Conservation (phyloP, 2,888 invertebrate species). For the Pachycephus smyrnensis region DNA sequence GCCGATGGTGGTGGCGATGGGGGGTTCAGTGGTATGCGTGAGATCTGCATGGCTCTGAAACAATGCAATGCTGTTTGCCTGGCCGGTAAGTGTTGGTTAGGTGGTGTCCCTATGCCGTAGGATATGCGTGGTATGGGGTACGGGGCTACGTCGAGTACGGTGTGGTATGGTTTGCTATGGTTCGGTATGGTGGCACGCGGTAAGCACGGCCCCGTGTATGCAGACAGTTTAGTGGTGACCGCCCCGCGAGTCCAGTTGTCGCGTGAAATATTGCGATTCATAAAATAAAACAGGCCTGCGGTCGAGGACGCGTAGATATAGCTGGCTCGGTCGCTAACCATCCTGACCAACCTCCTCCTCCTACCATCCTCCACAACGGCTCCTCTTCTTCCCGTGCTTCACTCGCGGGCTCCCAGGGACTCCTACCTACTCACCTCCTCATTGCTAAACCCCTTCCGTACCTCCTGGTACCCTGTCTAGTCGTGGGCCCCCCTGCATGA, state of each 20-base stretch:
- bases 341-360: constrained; percentile 46
- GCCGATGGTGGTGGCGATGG: constrained; percentile 23
- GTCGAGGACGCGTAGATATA: constrained; percentile 63
- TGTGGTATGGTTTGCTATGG: constrained; percentile 38
- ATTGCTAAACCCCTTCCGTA: constrained; percentile 6
- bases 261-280: constrained; percentile 67
- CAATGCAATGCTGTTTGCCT: constrained; percentile 42
- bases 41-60: constrained; percentile 35
- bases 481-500: constrained; percentile 37
- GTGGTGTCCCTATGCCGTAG: constrained; percentile 25
- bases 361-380: constrained; percentile 34
- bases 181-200: constrained; percentile 54
- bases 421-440: not conserved
- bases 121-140: constrained; percentile 27
- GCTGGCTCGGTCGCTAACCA: constrained; percentile 53
- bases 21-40: constrained; percentile 11
- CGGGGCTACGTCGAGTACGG: constrained; percentile 20
- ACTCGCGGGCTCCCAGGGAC: not conserved
- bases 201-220: constrained; percentile 55
- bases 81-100: constrained; percentile 33
- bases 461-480: constrained; percentile 10
- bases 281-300: constrained; percentile 67
- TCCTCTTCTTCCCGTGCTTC: constrained; percentile 23
- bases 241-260: constrained; percentile 65
- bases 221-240: constrained; percentile 65